These are phyloP conservation scores for Carduelis carduelis DNA, from an alignment of 2,797 vertebrate genomes.

Conservation along the genomic window DNA sequence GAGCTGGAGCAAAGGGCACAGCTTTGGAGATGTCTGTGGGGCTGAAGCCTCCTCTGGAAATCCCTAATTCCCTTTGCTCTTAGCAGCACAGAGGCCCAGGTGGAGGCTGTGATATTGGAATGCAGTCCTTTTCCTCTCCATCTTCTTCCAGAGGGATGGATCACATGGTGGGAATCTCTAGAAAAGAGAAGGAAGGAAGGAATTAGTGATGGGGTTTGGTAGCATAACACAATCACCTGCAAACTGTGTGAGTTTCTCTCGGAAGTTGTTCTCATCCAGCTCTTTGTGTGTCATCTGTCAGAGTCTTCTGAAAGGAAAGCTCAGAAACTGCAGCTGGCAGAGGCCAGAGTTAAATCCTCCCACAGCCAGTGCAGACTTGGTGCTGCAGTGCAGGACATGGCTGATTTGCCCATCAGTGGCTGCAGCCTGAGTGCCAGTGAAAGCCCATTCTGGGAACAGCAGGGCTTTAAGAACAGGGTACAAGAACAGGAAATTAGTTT, in stretches of 20 bases:
- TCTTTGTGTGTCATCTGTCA: neutral
- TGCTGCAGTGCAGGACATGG: fast-evolving
- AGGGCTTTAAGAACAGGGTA: neutral
- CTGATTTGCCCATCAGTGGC: fast-evolving
- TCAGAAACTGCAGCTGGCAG: neutral
- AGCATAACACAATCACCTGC: neutral
- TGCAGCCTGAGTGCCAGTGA: neutral
- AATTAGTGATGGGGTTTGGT: neutral
- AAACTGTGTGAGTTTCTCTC: neutral
- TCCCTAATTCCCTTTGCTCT: constrained; percentile 17
- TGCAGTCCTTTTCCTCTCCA: neutral
- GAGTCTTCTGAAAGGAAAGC: neutral
- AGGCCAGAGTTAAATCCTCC: neutral
- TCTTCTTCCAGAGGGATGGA: neutral
- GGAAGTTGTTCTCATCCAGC: neutral
- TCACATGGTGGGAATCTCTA: neutral
- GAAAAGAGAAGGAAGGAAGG: neutral
- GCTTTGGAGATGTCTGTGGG: neutral
- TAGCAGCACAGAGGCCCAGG: neutral
- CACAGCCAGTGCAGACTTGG: fast-evolving
- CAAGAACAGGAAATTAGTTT: neutral
- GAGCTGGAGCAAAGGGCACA: constrained; percentile 53
- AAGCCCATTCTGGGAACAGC: neutral
- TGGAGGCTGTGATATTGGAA: neutral
- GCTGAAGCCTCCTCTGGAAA: constrained; percentile 21